Conservation (phyloP, 2,888 invertebrate species). For the Hoplodrina blanda region DNA sequence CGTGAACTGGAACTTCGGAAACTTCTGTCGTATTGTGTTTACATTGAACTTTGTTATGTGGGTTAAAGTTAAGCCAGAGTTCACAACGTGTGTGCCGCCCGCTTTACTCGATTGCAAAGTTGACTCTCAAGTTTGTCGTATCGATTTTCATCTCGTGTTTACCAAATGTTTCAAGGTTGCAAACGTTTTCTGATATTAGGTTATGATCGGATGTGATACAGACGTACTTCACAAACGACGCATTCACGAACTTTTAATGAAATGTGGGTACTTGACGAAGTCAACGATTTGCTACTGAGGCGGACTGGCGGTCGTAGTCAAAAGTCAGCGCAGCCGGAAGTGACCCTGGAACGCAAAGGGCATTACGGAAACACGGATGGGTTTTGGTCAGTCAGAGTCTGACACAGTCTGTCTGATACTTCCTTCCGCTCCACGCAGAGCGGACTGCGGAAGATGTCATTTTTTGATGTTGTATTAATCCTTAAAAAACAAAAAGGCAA, state of each 20-base stretch:
- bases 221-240: conserved; percentile 5
- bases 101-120: conserved; percentile 87
- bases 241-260: conserved; percentile 22
- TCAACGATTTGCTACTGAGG: neutral
- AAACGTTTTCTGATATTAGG: conserved; percentile 56
- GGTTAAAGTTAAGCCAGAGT: conserved; percentile 91
- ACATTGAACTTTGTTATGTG: conserved; percentile 91
- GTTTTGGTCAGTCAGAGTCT: no score
- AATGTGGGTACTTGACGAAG: neutral
- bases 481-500: no score
- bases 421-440: no score
- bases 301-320: no score
- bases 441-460: no score
- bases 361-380: no score
- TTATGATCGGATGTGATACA: conserved; percentile 30
- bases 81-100: conserved; percentile 86
- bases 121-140: conserved; percentile 86
- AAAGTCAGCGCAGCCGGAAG: no score
- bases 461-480: no score
- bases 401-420: no score
- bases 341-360: no score
- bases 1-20: conserved; percentile 89
- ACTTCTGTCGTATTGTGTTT: conserved; percentile 90
- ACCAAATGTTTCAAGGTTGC: conserved; percentile 88
- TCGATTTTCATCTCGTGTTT: conserved; percentile 90